Conservation (phyloP, 2,797 vertebrate species). For the Sebastes cheni region DNA sequence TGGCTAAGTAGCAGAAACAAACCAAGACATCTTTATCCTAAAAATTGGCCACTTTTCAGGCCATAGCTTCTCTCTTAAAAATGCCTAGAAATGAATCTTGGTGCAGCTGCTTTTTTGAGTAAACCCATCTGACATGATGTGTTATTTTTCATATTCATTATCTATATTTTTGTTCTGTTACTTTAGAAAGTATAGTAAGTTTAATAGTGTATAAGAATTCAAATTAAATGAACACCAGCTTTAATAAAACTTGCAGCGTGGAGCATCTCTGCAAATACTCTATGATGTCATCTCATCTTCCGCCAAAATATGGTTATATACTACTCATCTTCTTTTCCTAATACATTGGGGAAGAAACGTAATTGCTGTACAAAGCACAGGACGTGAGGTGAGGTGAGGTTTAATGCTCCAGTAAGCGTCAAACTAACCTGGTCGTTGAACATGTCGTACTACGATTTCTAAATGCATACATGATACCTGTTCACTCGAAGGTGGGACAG, state of each 20-base stretch:
- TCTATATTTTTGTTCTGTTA: background rate
- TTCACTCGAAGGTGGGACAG: background rate
- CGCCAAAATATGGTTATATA: background rate
- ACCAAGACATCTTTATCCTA: background rate
- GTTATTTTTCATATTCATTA: background rate
- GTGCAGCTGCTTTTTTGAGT: background rate
- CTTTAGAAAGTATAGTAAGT: background rate
- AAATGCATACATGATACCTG: background rate
- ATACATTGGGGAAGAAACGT: background rate
- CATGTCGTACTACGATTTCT: background rate
- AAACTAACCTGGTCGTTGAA: background rate
- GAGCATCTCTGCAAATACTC: background rate
- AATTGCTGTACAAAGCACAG: background rate
- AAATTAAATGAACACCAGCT: background rate
- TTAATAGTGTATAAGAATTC: background rate
- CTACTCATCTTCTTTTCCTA: background rate
- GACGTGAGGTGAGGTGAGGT: background rate
- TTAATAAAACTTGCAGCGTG: background rate
- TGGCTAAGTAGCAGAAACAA: background rate
- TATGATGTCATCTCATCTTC: background rate
- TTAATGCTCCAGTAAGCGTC: background rate
- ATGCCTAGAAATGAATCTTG: background rate
- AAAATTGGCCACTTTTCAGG: conserved; percentile 7
- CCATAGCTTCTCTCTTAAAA: background rate
- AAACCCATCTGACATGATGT: background rate